These are phyloP conservation scores for Andrena trimmerana DNA, from an alignment of 2,888 invertebrate species.

Conservation along the genomic window DNA sequence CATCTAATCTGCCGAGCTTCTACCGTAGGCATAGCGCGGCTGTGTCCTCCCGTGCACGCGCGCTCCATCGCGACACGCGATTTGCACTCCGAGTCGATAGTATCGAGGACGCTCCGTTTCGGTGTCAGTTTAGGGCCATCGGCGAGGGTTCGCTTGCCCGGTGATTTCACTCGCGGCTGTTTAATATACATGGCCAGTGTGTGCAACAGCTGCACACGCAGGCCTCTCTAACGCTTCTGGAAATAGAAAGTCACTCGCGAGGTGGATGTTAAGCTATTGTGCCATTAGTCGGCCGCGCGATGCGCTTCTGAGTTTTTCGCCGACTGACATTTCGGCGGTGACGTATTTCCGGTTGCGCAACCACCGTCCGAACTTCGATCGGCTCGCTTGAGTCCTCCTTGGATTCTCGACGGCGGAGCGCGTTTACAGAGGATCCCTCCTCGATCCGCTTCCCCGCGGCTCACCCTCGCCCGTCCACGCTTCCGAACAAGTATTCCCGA, in stretches of 20 bases:
- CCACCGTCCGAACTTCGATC: too few relatives aligned
- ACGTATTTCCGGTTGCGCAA: conserved; percentile 17
- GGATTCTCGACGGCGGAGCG: too few relatives aligned
- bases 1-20: too few relatives aligned
- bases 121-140: conserved; percentile 38
- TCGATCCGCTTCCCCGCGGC: neutral
- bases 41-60: too few relatives aligned
- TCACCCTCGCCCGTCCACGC: neutral
- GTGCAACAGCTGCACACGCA: conserved; percentile 57
- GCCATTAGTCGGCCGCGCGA: conserved; percentile 30
- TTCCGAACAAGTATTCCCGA: conserved; percentile 24
- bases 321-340: conserved; percentile 19
- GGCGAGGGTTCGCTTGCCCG: conserved; percentile 35
- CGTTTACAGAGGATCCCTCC: neutral
- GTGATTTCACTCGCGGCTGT: conserved; percentile 57
- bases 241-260: conserved; percentile 65
- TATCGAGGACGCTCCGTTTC: conserved; percentile 4
- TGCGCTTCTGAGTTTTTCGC: conserved; percentile 20
- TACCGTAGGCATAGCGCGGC: too few relatives aligned
- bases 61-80: neutral
- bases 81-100: neutral
- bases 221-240: conserved; percentile 58
- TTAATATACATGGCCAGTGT: conserved; percentile 60
- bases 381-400: neutral
- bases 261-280: conserved; percentile 54